Evolutionary conservation across 2,888 invertebrate species (phyloP).

Genomic region (Lampropteryx suffumata): DNA sequence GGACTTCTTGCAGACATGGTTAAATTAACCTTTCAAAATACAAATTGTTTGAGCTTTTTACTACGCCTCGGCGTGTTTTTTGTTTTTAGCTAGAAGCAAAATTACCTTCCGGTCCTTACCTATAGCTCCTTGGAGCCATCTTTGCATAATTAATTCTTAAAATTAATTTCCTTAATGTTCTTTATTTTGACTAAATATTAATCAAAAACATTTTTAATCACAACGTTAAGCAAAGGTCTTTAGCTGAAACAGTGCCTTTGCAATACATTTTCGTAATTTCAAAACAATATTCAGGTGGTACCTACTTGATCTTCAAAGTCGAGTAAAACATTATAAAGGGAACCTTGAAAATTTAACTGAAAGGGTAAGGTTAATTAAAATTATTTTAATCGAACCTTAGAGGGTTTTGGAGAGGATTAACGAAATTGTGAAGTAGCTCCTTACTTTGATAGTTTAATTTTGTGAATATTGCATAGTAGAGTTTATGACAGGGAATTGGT

Average conservation of each 20-base stretch:
- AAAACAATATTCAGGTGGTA: background rate
- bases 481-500: no score
- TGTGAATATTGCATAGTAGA: no score
- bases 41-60: background rate
- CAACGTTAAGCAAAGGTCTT: background rate
- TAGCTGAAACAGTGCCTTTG: background rate
- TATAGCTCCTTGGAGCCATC: constrained; percentile 20
- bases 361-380: constrained; percentile 13
- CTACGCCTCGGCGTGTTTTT: constrained; percentile 2
- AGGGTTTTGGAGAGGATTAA: constrained; percentile 3
- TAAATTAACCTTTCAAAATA: no score
- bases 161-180: constrained; percentile 22
- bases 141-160: constrained; percentile 28
- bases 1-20: no score
- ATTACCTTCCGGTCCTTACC: constrained; percentile 14
- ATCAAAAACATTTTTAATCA: constrained; percentile 1
- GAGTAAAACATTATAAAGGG: constrained; percentile 3
- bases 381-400: constrained; percentile 5
- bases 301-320: background rate
- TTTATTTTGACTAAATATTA: constrained; percentile 4
- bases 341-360: constrained; percentile 4
- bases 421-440: background rate
- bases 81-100: constrained; percentile 18
- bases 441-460: background rate
- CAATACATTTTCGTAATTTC: background rate